Conservation (phyloP, 2,797 vertebrate genomes). For the Spheniscus humboldti region DNA sequence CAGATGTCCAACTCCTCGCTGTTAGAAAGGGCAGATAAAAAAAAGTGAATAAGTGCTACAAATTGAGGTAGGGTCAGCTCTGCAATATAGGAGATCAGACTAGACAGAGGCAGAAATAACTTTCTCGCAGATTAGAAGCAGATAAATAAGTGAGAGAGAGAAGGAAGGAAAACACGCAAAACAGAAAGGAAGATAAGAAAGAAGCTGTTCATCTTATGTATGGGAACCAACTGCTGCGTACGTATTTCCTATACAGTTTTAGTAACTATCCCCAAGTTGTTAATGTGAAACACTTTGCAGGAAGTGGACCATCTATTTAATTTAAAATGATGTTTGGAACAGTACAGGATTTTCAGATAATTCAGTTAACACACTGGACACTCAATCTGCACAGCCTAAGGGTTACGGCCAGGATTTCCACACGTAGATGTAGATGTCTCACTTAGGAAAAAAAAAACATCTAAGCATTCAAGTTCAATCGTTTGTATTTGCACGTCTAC, state of each 20-base stretch:
- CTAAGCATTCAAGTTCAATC: background rate
- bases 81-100: background rate
- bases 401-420: background rate
- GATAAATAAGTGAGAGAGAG: slow-evolving; percentile 11
- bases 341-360: background rate
- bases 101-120: slow-evolving; percentile 44
- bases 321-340: slow-evolving; percentile 4
- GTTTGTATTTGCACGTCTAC: background rate
- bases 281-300: slow-evolving; percentile 50
- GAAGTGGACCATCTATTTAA: slow-evolving; percentile 15
- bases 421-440: background rate
- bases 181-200: slow-evolving; percentile 35
- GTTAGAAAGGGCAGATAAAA: background rate
- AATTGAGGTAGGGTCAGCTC: background rate
- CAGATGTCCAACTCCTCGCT: background rate
- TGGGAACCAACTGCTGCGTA: slow-evolving; percentile 24
- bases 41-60: background rate
- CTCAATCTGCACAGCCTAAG: background rate
- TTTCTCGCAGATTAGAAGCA: slow-evolving; percentile 63
- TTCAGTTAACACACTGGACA: background rate
- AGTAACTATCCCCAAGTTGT: background rate
- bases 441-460: background rate
- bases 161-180: slow-evolving; percentile 21
- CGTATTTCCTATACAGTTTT: slow-evolving; percentile 29
- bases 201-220: slow-evolving; percentile 3